Evolutionary conservation across 2,113 vertebrate species (phyloP).

Genomic region (Phycodurus eques): DNA sequence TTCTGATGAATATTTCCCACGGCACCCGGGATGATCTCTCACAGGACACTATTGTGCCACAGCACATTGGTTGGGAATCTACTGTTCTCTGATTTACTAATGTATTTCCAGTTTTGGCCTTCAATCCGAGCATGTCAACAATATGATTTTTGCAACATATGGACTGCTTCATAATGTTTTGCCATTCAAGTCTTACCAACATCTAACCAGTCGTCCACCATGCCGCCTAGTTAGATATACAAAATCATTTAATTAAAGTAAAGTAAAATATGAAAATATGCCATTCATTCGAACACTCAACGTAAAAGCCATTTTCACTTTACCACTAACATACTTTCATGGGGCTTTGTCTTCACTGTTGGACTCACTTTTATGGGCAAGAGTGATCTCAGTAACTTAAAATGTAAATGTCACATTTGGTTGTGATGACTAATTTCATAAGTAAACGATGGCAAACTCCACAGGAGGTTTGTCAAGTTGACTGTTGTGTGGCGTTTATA

Average conservation of each 20-base stretch:
- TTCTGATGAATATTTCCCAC: too few relatives aligned
- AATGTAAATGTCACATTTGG: constrained; percentile 54
- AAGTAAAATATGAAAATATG: constrained; percentile 30
- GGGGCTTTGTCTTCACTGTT: constrained; percentile 20
- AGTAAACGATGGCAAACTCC: constrained; percentile 42
- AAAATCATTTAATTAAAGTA: constrained; percentile 12
- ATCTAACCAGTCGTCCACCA: too few relatives aligned
- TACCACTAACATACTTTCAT: constrained; percentile 23
- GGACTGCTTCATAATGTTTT: too few relatives aligned
- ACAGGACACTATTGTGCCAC: too few relatives aligned
- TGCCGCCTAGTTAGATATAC: background rate
- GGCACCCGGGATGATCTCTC: too few relatives aligned
- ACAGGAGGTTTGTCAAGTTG: constrained; percentile 47
- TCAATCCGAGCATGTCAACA: too few relatives aligned
- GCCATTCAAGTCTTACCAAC: too few relatives aligned
- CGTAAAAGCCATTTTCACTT: constrained; percentile 26
- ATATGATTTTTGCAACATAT: too few relatives aligned
- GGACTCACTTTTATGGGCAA: constrained; percentile 28
- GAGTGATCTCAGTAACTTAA: constrained; percentile 50
- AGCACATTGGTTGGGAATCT: too few relatives aligned
- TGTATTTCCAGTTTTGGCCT: too few relatives aligned
- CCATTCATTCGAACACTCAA: constrained; percentile 21
- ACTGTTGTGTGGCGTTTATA: constrained; percentile 48
- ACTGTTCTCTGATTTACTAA: too few relatives aligned
- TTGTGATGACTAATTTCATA: constrained; percentile 51